phyloP scores from a whole-genome alignment of 2,888 invertebrate genomes.

The Heliconius sara region DNA sequence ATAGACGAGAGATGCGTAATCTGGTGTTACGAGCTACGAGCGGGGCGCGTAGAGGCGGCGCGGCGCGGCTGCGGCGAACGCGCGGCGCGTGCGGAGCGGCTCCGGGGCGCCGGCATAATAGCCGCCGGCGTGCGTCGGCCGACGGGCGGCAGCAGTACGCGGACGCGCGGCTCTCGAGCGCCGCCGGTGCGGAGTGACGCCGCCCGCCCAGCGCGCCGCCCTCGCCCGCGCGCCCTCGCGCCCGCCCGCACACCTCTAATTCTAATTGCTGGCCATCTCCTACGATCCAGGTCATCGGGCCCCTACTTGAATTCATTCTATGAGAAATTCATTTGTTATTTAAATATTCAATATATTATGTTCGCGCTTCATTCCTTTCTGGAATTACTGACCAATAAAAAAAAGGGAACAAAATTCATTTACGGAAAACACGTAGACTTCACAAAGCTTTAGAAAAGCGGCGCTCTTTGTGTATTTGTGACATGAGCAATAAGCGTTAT shows the following conservation, averaged over 20 bases:
- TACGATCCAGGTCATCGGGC: conserved; percentile 78
- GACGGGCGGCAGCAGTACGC: conserved; percentile 46
- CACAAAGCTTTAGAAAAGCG: conserved; percentile 2
- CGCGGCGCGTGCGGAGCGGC: conserved; percentile 70
- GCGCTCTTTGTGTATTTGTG: background rate
- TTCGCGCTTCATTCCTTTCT: conserved; percentile 63
- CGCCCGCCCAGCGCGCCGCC: conserved; percentile 49
- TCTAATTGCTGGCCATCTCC: conserved; percentile 78
- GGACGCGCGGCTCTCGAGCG: conserved; percentile 59
- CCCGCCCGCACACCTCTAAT: conserved; percentile 67
- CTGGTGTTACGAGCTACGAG: conserved; percentile 68
- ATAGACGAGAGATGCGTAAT: conserved; percentile 72
- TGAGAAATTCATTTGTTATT: conserved; percentile 64
- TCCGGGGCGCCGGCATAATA: conserved; percentile 76
- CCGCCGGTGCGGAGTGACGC: conserved; percentile 58
- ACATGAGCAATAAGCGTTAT: background rate
- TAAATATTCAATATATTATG: conserved; percentile 68
- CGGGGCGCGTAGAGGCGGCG: conserved; percentile 59
- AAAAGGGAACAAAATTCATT: conserved; percentile 65
- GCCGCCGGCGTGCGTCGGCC: conserved; percentile 58
- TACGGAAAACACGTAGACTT: conserved; percentile 54
- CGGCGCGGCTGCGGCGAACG: conserved; percentile 62
- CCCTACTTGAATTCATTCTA: conserved; percentile 69
- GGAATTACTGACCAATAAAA: conserved; percentile 69
- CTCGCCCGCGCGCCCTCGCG: conserved; percentile 50